These are phyloP conservation scores for Hydractinia symbiolongicarpus DNA, from an alignment of 30 jellyfish, hydroid and myxozoan species.

Conservation along the genomic window DNA sequence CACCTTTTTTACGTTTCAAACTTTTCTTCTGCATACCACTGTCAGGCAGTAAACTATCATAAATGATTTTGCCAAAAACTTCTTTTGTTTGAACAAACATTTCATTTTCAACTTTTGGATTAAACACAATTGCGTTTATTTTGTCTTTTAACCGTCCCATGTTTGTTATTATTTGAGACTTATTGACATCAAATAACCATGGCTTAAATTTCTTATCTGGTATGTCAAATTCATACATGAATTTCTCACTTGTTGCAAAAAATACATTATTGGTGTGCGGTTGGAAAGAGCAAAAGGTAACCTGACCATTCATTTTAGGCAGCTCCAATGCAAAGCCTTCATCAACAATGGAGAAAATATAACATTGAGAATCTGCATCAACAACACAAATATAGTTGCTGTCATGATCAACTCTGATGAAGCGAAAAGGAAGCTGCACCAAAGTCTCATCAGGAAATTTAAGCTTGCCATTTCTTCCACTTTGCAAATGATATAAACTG, in stretches of 20 bases:
- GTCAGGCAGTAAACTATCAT: neutral
- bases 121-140: slow-evolving; percentile 30
- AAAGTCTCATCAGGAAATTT: slow-evolving; percentile 10
- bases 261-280: slow-evolving; percentile 38
- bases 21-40: neutral
- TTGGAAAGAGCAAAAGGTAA: slow-evolving; percentile 47
- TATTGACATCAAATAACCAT: slow-evolving; percentile 35
- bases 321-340: slow-evolving; percentile 8
- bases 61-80: slow-evolving; percentile 49
- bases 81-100: slow-evolving; percentile 40
- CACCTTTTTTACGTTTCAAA: neutral
- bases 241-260: slow-evolving; percentile 33
- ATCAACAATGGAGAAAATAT: slow-evolving; percentile 24
- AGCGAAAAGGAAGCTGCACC: slow-evolving; percentile 26
- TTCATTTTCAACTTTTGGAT: slow-evolving; percentile 31
- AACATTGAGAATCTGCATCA: slow-evolving; percentile 21
- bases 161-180: neutral
- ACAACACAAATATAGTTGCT: slow-evolving; percentile 27
- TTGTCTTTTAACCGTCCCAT: slow-evolving; percentile 14
- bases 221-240: slow-evolving; percentile 33
- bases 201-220: slow-evolving; percentile 33
- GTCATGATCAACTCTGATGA: slow-evolving; percentile 21
- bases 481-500: neutral
- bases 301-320: slow-evolving; percentile 35
- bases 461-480: neutral